Percentiles rank a stretch among this genome's conserved stretches.
These are phyloP conservation scores for Acromyrmex charruanus DNA, from an alignment of 1,140 invertebrate species.

Conservation along the genomic window DNA sequence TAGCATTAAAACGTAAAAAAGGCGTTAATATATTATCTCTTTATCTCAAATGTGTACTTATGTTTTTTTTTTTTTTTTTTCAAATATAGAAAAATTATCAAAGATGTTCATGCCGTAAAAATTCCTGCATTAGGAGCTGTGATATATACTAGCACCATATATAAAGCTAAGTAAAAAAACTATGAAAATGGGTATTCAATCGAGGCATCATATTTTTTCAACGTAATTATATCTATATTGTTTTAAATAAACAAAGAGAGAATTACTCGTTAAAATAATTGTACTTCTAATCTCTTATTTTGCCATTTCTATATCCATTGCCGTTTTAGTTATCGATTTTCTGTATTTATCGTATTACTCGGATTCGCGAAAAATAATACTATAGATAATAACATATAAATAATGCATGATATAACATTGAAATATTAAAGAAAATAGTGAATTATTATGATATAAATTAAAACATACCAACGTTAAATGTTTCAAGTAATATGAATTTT, in stretches of 20 bases:
- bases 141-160: neutral
- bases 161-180: neutral
- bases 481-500: neutral
- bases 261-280: no score
- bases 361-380: neutral
- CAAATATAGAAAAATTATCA: neutral
- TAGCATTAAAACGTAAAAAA: neutral
- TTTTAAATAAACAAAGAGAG: no score
- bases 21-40: neutral
- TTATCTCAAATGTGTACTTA: neutral
- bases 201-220: neutral
- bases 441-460: neutral
- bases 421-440: neutral
- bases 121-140: slow-evolving; percentile 39
- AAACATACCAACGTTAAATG: neutral
- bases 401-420: neutral
- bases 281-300: no score
- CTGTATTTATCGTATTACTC: no score
- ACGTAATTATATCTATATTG: neutral
- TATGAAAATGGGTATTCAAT: slow-evolving; percentile 10
- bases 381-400: neutral
- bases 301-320: no score
- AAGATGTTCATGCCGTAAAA: neutral
- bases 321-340: no score
- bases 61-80: neutral